These are phyloP conservation scores for Takifugu ocellatus DNA, from an alignment of 2,797 vertebrate species.

Conservation along the genomic window DNA sequence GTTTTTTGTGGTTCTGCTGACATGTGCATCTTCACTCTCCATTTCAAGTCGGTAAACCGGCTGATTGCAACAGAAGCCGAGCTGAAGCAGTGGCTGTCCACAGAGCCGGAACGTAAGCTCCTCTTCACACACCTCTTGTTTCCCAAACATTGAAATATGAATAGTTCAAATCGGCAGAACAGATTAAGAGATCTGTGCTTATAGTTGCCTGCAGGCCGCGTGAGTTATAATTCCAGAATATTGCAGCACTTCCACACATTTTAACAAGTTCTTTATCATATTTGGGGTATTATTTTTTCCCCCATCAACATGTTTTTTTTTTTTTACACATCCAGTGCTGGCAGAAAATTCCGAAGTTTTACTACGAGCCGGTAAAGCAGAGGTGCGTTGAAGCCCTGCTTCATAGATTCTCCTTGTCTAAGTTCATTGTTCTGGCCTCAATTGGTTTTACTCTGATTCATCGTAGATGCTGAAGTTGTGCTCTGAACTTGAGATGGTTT, in stretches of 20 bases:
- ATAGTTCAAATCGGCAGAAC: background rate
- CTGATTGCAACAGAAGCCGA: constrained; percentile 69
- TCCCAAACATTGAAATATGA: background rate
- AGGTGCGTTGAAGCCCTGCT: constrained; percentile 52
- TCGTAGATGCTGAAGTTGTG: constrained; percentile 81
- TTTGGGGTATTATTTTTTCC: background rate
- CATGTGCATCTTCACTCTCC: constrained; percentile 2
- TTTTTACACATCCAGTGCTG: constrained; percentile 53
- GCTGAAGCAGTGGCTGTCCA: constrained; percentile 65
- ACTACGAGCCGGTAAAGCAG: constrained; percentile 68
- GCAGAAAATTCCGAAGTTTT: constrained; percentile 69
- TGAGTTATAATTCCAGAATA: too few relatives aligned
- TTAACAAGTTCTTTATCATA: background rate
- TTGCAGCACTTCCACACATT: background rate
- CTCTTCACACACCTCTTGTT: background rate
- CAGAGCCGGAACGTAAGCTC: constrained; percentile 71
- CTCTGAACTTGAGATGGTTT: constrained; percentile 80
- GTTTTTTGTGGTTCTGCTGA: background rate
- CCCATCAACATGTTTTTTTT: too few relatives aligned
- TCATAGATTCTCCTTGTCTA: background rate
- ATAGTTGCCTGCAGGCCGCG: too few relatives aligned
- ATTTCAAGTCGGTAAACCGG: constrained; percentile 52
- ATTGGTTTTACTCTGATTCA: constrained; percentile 7
- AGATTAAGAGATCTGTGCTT: background rate
- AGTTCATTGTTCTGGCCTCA: background rate